These are phyloP conservation scores for Amazona guildingii DNA, from an alignment of 2,113 vertebrate species.

Conservation along the genomic window DNA sequence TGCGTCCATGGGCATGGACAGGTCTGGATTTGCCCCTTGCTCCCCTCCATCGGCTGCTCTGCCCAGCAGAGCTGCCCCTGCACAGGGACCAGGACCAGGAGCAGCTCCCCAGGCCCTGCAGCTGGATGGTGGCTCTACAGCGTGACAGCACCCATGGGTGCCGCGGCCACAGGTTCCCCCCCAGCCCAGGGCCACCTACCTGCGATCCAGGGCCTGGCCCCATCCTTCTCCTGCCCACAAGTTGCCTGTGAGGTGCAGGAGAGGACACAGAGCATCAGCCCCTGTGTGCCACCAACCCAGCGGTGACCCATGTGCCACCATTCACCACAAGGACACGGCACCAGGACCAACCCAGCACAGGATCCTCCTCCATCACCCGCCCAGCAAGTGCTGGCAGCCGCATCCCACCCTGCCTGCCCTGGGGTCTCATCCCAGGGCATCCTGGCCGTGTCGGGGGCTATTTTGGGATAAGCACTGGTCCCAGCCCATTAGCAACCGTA, in stretches of 20 bases:
- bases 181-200: not conserved
- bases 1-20: fast-evolving
- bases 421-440: not conserved
- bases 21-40: not conserved
- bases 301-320: not conserved
- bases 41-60: not conserved
- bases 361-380: not conserved
- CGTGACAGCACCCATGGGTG: not conserved
- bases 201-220: not conserved
- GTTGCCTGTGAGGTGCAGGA: not conserved
- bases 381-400: fast-evolving
- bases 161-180: fast-evolving
- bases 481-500: not conserved
- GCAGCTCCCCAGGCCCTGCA: fast-evolving
- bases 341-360: fast-evolving
- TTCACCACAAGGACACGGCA: fast-evolving
- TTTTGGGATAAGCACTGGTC: not conserved
- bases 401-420: not conserved
- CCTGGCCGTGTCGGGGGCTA: not conserved
- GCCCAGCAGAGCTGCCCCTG: not conserved
- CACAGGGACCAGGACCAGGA: not conserved
- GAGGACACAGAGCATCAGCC: not conserved
- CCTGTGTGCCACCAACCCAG: fast-evolving
- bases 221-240: not conserved
- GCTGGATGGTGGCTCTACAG: not conserved